phyloP scores from a whole-genome alignment of 2,888 invertebrate genomes.

The Melolontha melolontha region DNA sequence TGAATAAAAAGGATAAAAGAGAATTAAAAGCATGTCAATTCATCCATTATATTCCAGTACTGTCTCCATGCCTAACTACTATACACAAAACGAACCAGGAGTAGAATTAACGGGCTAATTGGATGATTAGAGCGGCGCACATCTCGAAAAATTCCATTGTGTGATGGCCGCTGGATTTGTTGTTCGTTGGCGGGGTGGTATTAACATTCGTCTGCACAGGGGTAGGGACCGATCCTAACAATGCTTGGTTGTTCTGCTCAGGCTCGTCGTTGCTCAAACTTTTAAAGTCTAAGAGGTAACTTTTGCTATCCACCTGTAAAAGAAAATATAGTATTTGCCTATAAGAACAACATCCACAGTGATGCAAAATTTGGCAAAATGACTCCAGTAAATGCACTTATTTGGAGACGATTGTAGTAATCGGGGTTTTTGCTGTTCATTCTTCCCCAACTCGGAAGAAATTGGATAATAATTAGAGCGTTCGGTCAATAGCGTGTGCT shows the following conservation, averaged over 20 bases:
- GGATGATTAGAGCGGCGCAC: constrained; percentile 98
- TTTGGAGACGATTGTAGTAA: too few species aligned
- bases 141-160: constrained; percentile 99
- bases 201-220: constrained; percentile 57
- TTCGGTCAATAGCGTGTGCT: too few species aligned
- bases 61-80: too few species aligned
- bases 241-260: constrained; percentile 59
- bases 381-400: too few species aligned
- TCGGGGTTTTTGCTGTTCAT: too few species aligned
- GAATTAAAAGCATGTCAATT: background rate
- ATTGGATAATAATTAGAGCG: too few species aligned
- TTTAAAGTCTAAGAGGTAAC: constrained; percentile 97
- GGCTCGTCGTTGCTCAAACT: constrained; percentile 84
- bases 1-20: background rate
- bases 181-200: constrained; percentile 36
- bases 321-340: constrained; percentile 7
- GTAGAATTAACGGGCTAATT: constrained; percentile 85
- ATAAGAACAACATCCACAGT: too few species aligned
- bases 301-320: constrained; percentile 90
- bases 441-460: too few species aligned
- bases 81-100: too few species aligned
- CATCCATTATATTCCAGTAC: background rate
- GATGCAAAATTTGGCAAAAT: too few species aligned
- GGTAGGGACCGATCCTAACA: constrained; percentile 59
- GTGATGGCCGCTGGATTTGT: constrained; percentile 77